Conservation (phyloP, 2,888 invertebrate genomes). For the Nysson spinosus region DNA sequence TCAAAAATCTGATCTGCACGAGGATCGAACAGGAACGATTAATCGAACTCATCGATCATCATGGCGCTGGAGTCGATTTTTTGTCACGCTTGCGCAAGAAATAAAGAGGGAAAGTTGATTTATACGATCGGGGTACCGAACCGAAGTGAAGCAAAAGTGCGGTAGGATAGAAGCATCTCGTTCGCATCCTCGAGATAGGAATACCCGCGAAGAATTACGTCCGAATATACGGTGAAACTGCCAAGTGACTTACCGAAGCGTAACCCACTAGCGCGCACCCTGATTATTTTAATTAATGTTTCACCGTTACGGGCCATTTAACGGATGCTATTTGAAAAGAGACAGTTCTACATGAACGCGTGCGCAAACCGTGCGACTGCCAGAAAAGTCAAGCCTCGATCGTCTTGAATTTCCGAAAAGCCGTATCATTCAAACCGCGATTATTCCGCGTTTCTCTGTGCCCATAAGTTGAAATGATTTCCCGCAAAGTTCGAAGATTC, state of each 20-base stretch:
- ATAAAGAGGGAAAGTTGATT: too few relatives aligned
- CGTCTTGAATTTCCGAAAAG: neutral
- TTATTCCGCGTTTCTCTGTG: too few relatives aligned
- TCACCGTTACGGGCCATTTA: constrained; percentile 65
- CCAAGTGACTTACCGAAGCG: constrained; percentile 72
- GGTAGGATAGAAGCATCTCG: constrained; percentile 8
- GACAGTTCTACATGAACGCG: constrained; percentile 32
- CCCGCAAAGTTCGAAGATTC: constrained; percentile 14
- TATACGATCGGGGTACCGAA: too few relatives aligned
- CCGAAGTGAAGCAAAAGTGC: too few relatives aligned
- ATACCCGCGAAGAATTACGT: constrained; percentile 17
- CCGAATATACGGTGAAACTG: constrained; percentile 52
- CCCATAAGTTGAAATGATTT: constrained; percentile 7
- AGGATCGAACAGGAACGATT: too few relatives aligned
- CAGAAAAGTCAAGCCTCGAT: neutral
- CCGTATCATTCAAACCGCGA: too few relatives aligned
- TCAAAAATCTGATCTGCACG: too few relatives aligned
- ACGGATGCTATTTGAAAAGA: constrained; percentile 63
- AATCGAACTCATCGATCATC: too few relatives aligned
- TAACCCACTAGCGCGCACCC: constrained; percentile 64
- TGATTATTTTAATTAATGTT: constrained; percentile 73
- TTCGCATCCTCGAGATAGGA: constrained; percentile 1
- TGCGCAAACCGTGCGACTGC: neutral
- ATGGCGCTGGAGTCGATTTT: too few relatives aligned
- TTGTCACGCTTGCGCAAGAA: too few relatives aligned